Evolutionary conservation across 1,140 invertebrate species (phyloP), one percentile per base, ranked within the genome.

Genomic region (Thaumatotibia leucotreta): DNA sequence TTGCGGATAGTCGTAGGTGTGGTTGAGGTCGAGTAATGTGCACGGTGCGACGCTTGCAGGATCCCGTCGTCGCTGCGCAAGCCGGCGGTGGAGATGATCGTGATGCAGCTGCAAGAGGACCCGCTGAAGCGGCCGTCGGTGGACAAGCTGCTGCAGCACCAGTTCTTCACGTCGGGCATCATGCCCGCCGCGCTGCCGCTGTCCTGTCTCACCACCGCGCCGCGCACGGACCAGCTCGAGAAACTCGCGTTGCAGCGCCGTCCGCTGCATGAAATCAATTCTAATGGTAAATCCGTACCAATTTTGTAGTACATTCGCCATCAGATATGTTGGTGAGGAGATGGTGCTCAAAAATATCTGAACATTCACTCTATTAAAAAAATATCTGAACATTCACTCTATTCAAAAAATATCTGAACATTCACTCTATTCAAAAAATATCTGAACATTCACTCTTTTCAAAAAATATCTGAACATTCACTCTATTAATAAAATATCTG

Each of bases 141-240:
- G 72, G 91, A 93, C 33, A 93, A 95, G 78, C 74, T 99, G 31
- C 81, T 97, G 0, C 93, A 94, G 64, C 95, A 97, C 89, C 95
- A 94, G 69, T 95, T 93, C 89, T 92, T 93, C 74, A 94, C 82
- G 0, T 91, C 90, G 17, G 96, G 96, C 65, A 98, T 95, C 79
- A 92, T 97, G 82, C 98, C 98, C 0, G 88, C 92, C 24, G 93
- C 95, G 65, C 92, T 99, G 66, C 98, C 98, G 8, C 92, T 94
- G 0, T 98, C 97, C 63, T 98, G 97, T 85, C 92, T 99, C 62
- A 97, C 97, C 4, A 98, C 97, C 92, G 96, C 97, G 4, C 98
- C 98, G 2, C 93, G 97, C 65, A 95, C 97, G 31, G 96, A 97
- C 77, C 93, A 94, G 65, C 86, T 95, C 9, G 94, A 95, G 67